A percentile compares a stretch with the other conserved stretches of the same genome.
Evolutionary conservation across 2,888 invertebrate genomes (phyloP).

Genomic region (Agrilus biguttatus): DNA sequence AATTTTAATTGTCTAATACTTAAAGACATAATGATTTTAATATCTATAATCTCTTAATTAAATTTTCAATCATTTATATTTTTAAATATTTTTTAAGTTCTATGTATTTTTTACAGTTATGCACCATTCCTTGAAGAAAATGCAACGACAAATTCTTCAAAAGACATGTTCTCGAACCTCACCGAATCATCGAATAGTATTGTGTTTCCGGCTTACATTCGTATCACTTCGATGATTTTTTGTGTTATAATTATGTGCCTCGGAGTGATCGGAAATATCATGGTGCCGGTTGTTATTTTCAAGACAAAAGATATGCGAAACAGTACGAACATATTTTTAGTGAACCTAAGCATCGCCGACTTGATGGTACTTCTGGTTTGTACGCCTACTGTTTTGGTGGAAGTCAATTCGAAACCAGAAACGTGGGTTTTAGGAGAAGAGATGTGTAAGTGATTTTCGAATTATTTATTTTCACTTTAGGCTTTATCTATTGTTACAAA

Average conservation of each 20-base stretch:
- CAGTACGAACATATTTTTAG: constrained; percentile 87
- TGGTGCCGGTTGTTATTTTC: constrained; percentile 86
- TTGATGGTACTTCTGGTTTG: constrained; percentile 81
- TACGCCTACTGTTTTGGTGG: constrained; percentile 87
- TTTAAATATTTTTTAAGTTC: too few species aligned
- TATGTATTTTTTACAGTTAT: neutral
- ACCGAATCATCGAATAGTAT: constrained; percentile 23
- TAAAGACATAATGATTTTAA: too few species aligned
- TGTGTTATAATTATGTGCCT: constrained; percentile 79
- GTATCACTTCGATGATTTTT: constrained; percentile 75
- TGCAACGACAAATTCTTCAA: constrained; percentile 6
- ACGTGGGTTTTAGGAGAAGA: constrained; percentile 85
- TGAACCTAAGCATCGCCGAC: constrained; percentile 87
- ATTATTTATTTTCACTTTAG: constrained; percentile 1
- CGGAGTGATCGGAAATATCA: constrained; percentile 82
- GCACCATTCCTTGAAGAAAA: constrained; percentile 1
- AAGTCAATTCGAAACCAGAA: constrained; percentile 81
- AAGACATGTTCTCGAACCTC: constrained; percentile 12
- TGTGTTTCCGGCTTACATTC: constrained; percentile 68
- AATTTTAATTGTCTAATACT: too few species aligned
- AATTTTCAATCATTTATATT: too few species aligned
- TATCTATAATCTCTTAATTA: too few species aligned
- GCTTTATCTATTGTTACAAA: neutral
- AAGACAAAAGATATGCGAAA: constrained; percentile 89
- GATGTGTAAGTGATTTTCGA: constrained; percentile 66